Evolutionary conservation across 2,888 invertebrate species (phyloP), one percentile per base, ranked within the genome.

Genomic region (Muschampia plurimacula): DNA sequence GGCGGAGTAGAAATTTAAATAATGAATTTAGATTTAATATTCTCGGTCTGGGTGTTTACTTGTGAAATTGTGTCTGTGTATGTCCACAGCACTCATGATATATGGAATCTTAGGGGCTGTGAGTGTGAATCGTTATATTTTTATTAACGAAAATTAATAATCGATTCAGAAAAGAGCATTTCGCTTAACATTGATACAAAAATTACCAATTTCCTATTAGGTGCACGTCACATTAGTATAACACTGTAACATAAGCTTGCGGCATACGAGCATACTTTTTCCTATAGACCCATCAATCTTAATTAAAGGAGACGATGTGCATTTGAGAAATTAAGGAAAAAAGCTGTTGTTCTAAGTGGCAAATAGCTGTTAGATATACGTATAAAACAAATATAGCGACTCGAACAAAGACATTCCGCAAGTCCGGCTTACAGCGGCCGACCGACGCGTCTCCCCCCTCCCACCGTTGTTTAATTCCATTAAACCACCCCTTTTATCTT

Each of bases 401-500:
- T 60, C 46, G 67, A 88, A 90, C 91, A 91, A 92, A 91, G 89
- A 91, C 92, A 91, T 90, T 89, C 90, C 89, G 82, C 86, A 88
- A 89, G 90, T 90, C 90, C 91, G 89, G 89, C 89, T 90, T 89
- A 89, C 88, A 82, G 84, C 81, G 59, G 22, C 22, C 22, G 22
- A 22, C 22, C 22, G 22, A 1, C 22, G 22, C 52, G 65, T 65
- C 74, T 74, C 76, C 78, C 82, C 80, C 80, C 65, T 65, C 77
- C 85, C 82, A 77, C 82, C 86, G 86, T 89, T 92, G 91, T 92
- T 93, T 94, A 92, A 94, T 93, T 92, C 93, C 93, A 93, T 93
- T 93, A 93, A 90, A 92, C 87, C 91, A 91, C 91, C 91, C 92
- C 91, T 92, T 92, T 91, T 92, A 91, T 92, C 91, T 92, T 89